Percentiles rank a stretch among this genome's conserved stretches.
Evolutionary conservation across 2,888 invertebrate genomes (phyloP).

Genomic region (Theretra japonica): DNA sequence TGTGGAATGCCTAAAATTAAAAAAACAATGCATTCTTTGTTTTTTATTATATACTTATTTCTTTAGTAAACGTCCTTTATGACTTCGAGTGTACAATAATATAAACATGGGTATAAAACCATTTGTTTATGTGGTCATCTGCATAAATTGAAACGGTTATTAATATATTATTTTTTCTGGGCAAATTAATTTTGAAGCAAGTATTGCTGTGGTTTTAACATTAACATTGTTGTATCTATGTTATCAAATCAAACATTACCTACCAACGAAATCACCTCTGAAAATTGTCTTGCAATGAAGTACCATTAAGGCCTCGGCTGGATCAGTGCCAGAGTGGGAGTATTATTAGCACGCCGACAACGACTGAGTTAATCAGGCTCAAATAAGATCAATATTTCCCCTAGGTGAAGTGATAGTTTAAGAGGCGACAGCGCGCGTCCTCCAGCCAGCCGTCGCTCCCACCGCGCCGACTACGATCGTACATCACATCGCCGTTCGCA

Average conservation of each 20-base stretch:
- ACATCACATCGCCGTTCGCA: background rate
- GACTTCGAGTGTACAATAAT: background rate
- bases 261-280: conserved; percentile 67
- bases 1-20: background rate
- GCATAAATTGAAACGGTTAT: background rate
- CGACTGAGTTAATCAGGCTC: conserved; percentile 83
- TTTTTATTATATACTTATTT: background rate
- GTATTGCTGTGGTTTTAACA: background rate
- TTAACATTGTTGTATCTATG: background rate
- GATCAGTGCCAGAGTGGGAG: conserved; percentile 76
- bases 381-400: conserved; percentile 83
- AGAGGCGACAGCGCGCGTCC: conserved; percentile 51
- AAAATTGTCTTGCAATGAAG: conserved; percentile 80
- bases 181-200: background rate
- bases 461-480: background rate
- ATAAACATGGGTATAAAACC: background rate
- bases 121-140: background rate
- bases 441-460: conserved; percentile 8
- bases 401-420: conserved; percentile 72
- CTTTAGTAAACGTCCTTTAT: background rate
- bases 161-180: background rate
- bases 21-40: no score
- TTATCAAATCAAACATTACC: conserved; percentile 5
- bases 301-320: conserved; percentile 82
- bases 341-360: conserved; percentile 82